Percentiles rank a stretch among this genome's conserved stretches.
Evolutionary conservation across 2,797 vertebrate genomes (phyloP).

Genomic region (Mus caroli): DNA sequence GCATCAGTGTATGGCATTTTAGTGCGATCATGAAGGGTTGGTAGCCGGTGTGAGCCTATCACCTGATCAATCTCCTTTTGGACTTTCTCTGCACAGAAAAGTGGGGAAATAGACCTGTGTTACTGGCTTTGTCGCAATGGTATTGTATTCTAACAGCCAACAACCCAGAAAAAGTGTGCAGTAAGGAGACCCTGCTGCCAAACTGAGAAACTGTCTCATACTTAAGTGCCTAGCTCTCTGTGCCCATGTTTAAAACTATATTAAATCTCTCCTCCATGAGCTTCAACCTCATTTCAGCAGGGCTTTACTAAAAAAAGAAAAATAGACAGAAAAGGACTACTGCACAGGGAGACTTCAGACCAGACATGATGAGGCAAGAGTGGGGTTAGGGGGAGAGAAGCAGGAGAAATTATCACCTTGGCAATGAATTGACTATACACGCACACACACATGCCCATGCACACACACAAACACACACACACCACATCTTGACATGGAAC

Average conservation of each 20-base stretch:
- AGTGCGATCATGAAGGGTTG: neutral
- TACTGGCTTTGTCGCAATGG: neutral
- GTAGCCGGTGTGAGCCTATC: neutral
- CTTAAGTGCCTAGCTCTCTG: neutral
- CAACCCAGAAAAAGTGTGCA: neutral
- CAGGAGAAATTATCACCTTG: neutral
- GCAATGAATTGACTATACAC: neutral
- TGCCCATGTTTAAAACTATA: neutral
- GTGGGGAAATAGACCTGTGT: neutral
- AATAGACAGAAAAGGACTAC: neutral
- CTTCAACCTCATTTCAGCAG: neutral
- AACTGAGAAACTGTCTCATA: neutral
- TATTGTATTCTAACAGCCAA: neutral
- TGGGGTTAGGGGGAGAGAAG: too few species aligned
- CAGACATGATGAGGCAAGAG: rapidly evolving
- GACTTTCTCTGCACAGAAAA: neutral
- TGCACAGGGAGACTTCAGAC: neutral
- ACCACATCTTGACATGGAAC: too few species aligned
- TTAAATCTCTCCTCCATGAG: neutral
- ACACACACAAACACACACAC: too few species aligned
- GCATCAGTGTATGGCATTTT: neutral
- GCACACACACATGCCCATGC: too few species aligned
- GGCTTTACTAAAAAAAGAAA: neutral
- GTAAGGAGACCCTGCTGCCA: neutral
- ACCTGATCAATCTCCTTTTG: neutral